Percentiles rank a stretch among this genome's conserved stretches.
phyloP scores from a whole-genome alignment of 2,888 invertebrate species.

The Diaphora mendica region DNA sequence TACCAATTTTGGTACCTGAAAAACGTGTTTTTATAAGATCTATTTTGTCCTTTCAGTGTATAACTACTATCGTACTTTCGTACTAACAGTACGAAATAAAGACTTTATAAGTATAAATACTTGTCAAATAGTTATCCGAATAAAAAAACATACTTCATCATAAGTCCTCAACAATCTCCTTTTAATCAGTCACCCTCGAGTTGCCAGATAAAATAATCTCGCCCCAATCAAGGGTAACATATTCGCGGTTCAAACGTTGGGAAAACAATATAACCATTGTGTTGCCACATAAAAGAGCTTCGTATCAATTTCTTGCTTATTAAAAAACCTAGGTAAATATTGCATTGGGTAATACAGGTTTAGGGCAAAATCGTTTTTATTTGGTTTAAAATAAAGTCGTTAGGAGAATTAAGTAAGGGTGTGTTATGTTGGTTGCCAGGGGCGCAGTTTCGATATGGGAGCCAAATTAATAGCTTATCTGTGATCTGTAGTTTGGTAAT shows the following conservation, averaged over 20 bases:
- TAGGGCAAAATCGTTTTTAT: conserved; percentile 30
- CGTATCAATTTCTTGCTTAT: conserved; percentile 74
- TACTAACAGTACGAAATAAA: neutral
- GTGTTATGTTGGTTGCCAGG: conserved; percentile 42
- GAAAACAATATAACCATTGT: conserved; percentile 78
- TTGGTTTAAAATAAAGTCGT: conserved; percentile 2
- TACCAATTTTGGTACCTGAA: no score
- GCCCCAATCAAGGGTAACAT: conserved; percentile 68
- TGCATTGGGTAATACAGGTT: conserved; percentile 31
- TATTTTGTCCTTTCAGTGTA: no score
- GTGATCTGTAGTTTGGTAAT: conserved; percentile 77
- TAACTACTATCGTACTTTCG: no score
- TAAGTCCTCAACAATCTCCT: conserved; percentile 43
- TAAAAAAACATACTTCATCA: conserved; percentile 21
- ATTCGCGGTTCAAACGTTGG: conserved; percentile 64
- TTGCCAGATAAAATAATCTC: conserved; percentile 53
- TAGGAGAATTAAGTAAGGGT: neutral
- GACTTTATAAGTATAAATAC: neutral
- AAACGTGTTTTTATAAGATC: no score
- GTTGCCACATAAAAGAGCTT: conserved; percentile 67
- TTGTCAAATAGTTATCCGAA: conserved; percentile 16
- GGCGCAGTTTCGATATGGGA: conserved; percentile 71
- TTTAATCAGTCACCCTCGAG: conserved; percentile 68
- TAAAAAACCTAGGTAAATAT: conserved; percentile 48
- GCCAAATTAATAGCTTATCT: conserved; percentile 84